Evolutionary conservation across 2,113 vertebrate genomes (phyloP).

Genomic region (Marmota flaviventris): DNA sequence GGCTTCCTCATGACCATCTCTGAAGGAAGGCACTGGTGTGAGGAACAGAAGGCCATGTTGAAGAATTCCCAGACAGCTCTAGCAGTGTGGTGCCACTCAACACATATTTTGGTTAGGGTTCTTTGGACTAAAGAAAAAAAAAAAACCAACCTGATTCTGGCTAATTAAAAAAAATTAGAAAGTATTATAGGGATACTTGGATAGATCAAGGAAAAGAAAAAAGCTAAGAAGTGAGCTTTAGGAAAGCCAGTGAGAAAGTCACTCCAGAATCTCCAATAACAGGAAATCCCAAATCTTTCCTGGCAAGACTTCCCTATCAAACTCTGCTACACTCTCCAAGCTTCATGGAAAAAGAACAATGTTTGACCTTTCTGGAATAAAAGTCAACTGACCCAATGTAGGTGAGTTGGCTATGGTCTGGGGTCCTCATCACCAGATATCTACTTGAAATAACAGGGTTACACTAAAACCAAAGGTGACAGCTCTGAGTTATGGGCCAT

Average conservation of each 20-base stretch:
- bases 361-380: slow-evolving; percentile 30
- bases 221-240: slow-evolving; percentile 15
- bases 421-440: background rate
- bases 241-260: slow-evolving; percentile 35
- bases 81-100: background rate
- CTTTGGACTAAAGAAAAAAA: slow-evolving; percentile 33
- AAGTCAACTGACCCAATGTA: slow-evolving; percentile 6
- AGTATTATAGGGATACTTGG: background rate
- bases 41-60: background rate
- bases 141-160: slow-evolving; percentile 32
- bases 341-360: slow-evolving; percentile 20
- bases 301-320: background rate
- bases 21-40: background rate
- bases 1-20: background rate
- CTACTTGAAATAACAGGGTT: background rate
- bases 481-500: background rate
- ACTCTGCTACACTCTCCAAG: background rate
- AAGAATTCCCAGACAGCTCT: background rate
- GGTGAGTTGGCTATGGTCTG: background rate
- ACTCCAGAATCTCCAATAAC: background rate
- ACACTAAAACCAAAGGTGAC: background rate
- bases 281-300: slow-evolving; percentile 61
- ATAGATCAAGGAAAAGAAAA: background rate
- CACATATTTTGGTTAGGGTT: background rate
- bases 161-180: background rate